Base-by-base conservation (phyloP, 2,797 vertebrate species). In the Epinephelus coioides region DNA sequence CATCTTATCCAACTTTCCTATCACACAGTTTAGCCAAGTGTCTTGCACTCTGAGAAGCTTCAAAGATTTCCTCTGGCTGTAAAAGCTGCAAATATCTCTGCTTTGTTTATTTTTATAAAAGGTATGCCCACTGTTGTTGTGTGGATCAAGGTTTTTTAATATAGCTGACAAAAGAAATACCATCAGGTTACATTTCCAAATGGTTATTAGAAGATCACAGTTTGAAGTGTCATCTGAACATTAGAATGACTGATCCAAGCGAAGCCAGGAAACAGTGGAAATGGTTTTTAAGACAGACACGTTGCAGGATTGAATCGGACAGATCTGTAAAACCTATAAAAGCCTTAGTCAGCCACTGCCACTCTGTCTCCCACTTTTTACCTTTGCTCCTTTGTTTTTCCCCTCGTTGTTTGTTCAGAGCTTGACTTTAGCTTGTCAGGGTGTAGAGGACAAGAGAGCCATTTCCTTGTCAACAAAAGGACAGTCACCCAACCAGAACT, bases 391-490 rank as follows among this genome's bases (percentile, higher is more conserved):
- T 47, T 72, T 61, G 30, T 47, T 81, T 65, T 74, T 43, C 53
- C 19, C 38, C 46, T 67, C 46, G 7, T 1, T 76, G 44, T 81
- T 70, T 76, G 56, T 79, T 79, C 56, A 67, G 23, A 80, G 70
- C 82, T 79, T 73, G 71, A 77, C 76, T 59, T 81, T 71, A 79
- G 17, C 73, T 79, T 81, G 86, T 84, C 86, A 81, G 69, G 51
- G 47, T 78, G 44, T 62, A 56, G 70, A 86, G 67, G 84, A 84
- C 74, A 79, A 60, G 50, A 70, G 50, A 50, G 79, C 70, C 67
- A 75, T 88, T 90, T 91, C 77, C 77, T 79, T 40, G 23, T 85
- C 65, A 82, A 75, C 68, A 82, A 79, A 81, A 85, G 72, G 78
- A 89, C 73, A 71, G 62, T 73, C 71, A 69, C 17, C 76, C 80